Evolutionary conservation across 1,140 invertebrate species (phyloP).

Genomic region (Bombus confusus): DNA sequence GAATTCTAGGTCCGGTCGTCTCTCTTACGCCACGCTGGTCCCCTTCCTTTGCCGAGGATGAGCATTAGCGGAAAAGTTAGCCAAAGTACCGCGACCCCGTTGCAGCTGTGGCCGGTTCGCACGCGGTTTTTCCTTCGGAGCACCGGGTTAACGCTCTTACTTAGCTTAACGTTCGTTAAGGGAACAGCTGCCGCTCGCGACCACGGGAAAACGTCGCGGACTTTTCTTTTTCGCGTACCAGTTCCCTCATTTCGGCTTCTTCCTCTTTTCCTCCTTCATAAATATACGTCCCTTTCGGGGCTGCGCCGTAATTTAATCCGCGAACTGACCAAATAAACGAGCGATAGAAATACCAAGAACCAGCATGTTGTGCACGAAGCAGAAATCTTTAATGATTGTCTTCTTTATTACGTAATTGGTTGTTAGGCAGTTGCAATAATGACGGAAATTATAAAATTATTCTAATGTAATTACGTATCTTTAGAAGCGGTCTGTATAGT

Average conservation of each 20-base stretch:
- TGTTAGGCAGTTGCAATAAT: too few relatives aligned
- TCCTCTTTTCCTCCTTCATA: neutral
- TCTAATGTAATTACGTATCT: too few relatives aligned
- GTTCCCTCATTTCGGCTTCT: slow-evolving; percentile 8
- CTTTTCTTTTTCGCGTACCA: slow-evolving; percentile 59
- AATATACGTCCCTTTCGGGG: neutral
- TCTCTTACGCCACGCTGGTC: slow-evolving; percentile 55
- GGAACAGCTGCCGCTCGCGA: slow-evolving; percentile 62
- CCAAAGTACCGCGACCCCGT: slow-evolving; percentile 69
- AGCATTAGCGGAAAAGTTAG: slow-evolving; percentile 75
- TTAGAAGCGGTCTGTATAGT: too few relatives aligned
- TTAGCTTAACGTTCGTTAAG: slow-evolving; percentile 73
- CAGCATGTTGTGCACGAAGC: neutral
- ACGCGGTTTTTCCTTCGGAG: slow-evolving; percentile 64
- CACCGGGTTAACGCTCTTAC: slow-evolving; percentile 69
- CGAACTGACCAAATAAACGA: slow-evolving; percentile 11
- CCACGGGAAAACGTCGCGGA: slow-evolving; percentile 56
- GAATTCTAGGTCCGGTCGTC: slow-evolving; percentile 68
- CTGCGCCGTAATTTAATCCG: slow-evolving; percentile 17
- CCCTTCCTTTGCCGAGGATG: slow-evolving; percentile 56
- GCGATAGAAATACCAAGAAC: neutral
- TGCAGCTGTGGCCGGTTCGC: slow-evolving; percentile 65
- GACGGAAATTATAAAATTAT: too few relatives aligned
- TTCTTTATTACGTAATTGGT: neutral
- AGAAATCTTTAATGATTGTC: neutral